Evolutionary conservation across 2,113 vertebrate genomes (phyloP).

Genomic region (Cromileptes altivelis): DNA sequence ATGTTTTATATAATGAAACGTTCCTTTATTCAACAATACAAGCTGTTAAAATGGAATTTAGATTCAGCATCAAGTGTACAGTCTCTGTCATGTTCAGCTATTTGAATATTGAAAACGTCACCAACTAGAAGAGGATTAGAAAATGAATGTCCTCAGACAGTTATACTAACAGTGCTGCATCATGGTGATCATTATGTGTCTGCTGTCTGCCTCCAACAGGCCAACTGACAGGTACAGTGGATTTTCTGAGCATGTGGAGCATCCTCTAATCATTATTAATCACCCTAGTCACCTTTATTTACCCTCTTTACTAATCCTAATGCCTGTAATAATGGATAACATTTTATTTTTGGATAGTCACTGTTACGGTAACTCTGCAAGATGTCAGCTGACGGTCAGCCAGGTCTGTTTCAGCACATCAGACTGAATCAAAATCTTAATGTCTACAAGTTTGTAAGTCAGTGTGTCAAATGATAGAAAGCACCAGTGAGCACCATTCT

Average conservation of each 20-base stretch:
- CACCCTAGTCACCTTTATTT: constrained; percentile 14
- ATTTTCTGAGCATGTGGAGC: constrained; percentile 35
- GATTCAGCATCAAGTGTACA: background rate
- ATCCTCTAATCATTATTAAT: constrained; percentile 39
- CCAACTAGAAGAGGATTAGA: background rate
- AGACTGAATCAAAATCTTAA: no score
- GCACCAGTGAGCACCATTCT: background rate
- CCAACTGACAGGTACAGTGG: constrained; percentile 66
- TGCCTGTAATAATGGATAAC: background rate
- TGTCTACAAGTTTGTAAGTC: background rate
- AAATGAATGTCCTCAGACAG: background rate
- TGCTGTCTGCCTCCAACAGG: constrained; percentile 72
- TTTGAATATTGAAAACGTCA: background rate
- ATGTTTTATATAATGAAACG: background rate
- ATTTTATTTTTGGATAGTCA: constrained; percentile 2
- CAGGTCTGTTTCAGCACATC: background rate
- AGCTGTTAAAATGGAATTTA: background rate
- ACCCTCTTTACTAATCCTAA: constrained; percentile 43
- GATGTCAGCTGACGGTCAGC: background rate
- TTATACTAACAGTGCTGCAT: background rate
- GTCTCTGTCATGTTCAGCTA: background rate
- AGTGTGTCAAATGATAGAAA: no score
- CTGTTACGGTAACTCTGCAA: background rate
- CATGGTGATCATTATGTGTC: constrained; percentile 42
- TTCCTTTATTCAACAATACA: background rate